Conservation (phyloP, 2,113 vertebrate species). For the Etheostoma spectabile region DNA sequence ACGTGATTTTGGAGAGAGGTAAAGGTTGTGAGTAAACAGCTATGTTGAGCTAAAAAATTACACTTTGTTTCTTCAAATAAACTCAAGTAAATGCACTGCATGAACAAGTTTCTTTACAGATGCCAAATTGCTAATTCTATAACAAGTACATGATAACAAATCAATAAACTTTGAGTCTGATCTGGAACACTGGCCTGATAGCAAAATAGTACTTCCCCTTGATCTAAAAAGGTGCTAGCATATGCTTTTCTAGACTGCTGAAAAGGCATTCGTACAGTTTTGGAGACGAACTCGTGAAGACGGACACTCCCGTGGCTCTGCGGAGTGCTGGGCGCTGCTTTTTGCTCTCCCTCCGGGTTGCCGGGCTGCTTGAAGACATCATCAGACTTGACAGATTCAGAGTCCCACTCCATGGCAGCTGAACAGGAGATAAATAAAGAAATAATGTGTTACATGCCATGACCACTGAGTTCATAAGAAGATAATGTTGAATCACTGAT, state of each 20-base stretch:
- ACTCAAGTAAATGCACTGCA: not conserved
- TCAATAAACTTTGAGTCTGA: not conserved
- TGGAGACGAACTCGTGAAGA: slow-evolving; percentile 94
- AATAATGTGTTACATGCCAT: not conserved
- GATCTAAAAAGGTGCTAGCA: not conserved
- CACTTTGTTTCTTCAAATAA: not conserved
- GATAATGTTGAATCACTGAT: not conserved
- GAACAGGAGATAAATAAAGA: slow-evolving; percentile 38
- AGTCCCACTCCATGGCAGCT: slow-evolving; percentile 90
- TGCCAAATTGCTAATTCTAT: too few relatives aligned
- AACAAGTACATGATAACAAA: not conserved
- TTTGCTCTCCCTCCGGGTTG: slow-evolving; percentile 70
- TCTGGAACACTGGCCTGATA: not conserved
- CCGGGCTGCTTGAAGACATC: slow-evolving; percentile 82
- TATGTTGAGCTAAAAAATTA: not conserved
- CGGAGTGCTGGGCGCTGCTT: slow-evolving; percentile 83
- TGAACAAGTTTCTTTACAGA: not conserved
- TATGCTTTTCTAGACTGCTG: not conserved
- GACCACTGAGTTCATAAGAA: not conserved
- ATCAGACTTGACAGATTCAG: slow-evolving; percentile 85
- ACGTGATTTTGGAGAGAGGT: not conserved
- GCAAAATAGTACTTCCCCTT: not conserved
- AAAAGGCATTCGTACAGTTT: slow-evolving; percentile 87
- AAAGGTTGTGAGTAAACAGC: not conserved
- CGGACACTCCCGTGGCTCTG: slow-evolving; percentile 86